These are phyloP conservation scores for Chironomus tepperi DNA, from an alignment of 1,140 invertebrate species.

Conservation along the genomic window DNA sequence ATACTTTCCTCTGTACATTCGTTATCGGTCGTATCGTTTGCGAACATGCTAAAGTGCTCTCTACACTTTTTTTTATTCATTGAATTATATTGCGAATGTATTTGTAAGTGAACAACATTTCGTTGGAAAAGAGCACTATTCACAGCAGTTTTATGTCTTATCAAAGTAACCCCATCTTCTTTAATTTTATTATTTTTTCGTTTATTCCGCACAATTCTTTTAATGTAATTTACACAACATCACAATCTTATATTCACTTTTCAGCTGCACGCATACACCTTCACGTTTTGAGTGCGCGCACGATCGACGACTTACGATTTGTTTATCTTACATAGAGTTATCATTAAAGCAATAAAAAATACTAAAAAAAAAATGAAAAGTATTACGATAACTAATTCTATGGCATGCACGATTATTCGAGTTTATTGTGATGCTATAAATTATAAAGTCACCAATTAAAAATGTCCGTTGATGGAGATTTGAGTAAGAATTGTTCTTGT, in stretches of 20 bases:
- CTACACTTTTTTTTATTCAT: neutral
- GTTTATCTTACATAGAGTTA: conserved; percentile 18
- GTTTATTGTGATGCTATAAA: neutral
- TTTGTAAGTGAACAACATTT: neutral
- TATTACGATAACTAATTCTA: neutral
- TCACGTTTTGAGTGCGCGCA: neutral
- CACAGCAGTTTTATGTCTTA: neutral
- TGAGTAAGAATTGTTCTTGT: neutral
- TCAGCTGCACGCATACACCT: neutral
- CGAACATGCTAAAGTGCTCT: conserved; percentile 6
- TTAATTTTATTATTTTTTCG: neutral
- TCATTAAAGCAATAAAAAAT: conserved; percentile 9
- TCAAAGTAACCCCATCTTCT: conserved; percentile 18
- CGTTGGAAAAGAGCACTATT: conserved; percentile 12
- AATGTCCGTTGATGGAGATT: neutral
- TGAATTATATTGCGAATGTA: neutral
- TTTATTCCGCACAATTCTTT: neutral
- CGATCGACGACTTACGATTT: neutral
- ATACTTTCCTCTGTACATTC: neutral
- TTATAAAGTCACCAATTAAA: neutral
- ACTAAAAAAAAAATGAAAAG: neutral
- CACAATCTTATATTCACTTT: neutral
- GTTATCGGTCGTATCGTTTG: conserved; percentile 9
- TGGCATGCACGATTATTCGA: neutral
- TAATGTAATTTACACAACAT: conserved; percentile 14